Evolutionary conservation across 2,888 invertebrate species (phyloP).

Genomic region (Agonopterix heracliana): DNA sequence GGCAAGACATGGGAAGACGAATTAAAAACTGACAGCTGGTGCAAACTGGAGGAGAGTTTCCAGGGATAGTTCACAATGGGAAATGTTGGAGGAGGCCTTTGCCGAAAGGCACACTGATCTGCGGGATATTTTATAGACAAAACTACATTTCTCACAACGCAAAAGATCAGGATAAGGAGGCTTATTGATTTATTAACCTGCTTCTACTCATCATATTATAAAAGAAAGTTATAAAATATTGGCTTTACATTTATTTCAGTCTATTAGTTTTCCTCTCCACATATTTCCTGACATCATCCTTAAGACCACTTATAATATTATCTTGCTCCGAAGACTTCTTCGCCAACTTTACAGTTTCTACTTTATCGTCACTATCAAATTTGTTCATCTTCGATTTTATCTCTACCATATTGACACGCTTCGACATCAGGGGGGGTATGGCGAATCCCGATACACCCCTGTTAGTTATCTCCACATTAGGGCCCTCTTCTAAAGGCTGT

Average conservation of each 20-base stretch:
- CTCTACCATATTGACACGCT: constrained; percentile 19
- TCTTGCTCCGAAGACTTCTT: constrained; percentile 16
- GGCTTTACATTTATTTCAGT: neutral
- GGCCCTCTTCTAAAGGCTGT: constrained; percentile 32
- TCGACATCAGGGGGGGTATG: constrained; percentile 43
- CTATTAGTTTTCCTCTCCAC: constrained; percentile 16
- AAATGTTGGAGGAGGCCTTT: too few relatives aligned
- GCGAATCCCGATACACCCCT: constrained; percentile 61
- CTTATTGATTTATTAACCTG: too few relatives aligned
- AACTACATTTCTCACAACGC: too few relatives aligned
- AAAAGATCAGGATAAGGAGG: too few relatives aligned
- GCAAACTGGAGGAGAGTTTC: too few relatives aligned
- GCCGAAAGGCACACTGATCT: too few relatives aligned
- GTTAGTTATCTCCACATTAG: constrained; percentile 58
- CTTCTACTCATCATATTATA: too few relatives aligned
- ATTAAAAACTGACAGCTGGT: too few relatives aligned
- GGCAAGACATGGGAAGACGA: too few relatives aligned
- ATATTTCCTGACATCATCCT: constrained; percentile 29
- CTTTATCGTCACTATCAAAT: constrained; percentile 9
- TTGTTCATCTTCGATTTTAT: constrained; percentile 21
- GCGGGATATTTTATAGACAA: too few relatives aligned
- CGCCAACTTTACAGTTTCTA: constrained; percentile 9
- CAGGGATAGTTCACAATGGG: too few relatives aligned
- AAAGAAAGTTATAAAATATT: too few relatives aligned
- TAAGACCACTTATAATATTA: constrained; percentile 23